Percentiles rank a stretch among this genome's conserved stretches.
These are phyloP conservation scores for Lasioglossum lativentre DNA, from an alignment of 2,888 invertebrate species.

Conservation along the genomic window DNA sequence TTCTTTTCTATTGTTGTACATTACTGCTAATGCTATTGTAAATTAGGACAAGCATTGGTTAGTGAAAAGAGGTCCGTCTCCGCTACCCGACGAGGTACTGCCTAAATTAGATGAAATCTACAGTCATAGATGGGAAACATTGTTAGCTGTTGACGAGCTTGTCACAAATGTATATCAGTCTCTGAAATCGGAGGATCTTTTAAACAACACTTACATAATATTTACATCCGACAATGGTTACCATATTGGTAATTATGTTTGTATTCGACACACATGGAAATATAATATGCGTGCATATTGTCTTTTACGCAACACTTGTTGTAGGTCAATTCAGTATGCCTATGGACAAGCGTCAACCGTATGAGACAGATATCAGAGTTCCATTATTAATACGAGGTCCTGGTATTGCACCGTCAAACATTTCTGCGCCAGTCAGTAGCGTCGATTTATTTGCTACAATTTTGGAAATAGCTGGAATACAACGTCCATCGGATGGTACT, in stretches of 20 bases:
- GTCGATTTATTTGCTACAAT: conserved; percentile 96
- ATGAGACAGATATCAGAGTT: conserved; percentile 95
- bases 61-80: conserved; percentile 88
- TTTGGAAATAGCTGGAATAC: conserved; percentile 88
- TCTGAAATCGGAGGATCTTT: conserved; percentile 85
- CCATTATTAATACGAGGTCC: conserved; percentile 94
- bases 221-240: conserved; percentile 97
- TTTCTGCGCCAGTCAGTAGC: conserved; percentile 88
- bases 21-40: neutral
- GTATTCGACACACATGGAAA: neutral
- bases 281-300: conserved; percentile 33
- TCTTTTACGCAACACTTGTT: neutral
- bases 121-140: conserved; percentile 91
- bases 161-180: conserved; percentile 88
- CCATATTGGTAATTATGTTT: conserved; percentile 89
- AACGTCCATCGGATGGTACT: conserved; percentile 83
- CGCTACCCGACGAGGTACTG: conserved; percentile 87
- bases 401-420: conserved; percentile 85
- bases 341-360: conserved; percentile 95
- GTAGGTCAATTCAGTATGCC: conserved; percentile 95
- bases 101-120: conserved; percentile 89
- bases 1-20: neutral
- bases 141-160: conserved; percentile 95
- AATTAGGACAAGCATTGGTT: conserved; percentile 94
- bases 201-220: conserved; percentile 92